A percentile compares a stretch with the other conserved stretches of the same genome.
phyloP scores from a whole-genome alignment of 30 jellyfish, hydroid and myxozoan species.

The Hydra vulgaris region DNA sequence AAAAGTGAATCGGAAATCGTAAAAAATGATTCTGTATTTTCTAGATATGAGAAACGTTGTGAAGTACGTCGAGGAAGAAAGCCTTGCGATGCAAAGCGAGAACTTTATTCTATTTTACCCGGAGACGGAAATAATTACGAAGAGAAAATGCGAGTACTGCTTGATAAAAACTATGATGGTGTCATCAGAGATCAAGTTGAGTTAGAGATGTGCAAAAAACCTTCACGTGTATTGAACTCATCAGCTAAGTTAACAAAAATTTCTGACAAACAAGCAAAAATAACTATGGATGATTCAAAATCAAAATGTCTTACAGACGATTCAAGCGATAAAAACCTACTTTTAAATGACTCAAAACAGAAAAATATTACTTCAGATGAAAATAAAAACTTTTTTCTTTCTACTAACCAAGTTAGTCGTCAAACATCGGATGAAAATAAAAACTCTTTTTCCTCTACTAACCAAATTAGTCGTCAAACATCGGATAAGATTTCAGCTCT shows the following conservation, averaged over 20 bases:
- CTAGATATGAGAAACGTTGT: constrained; percentile 12
- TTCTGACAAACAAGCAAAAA: neutral
- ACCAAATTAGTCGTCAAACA: neutral
- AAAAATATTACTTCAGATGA: neutral
- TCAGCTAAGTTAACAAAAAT: neutral
- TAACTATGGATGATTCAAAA: neutral
- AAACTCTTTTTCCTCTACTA: neutral
- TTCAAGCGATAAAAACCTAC: neutral
- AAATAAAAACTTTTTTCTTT: too few species aligned
- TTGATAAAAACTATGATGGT: constrained; percentile 11
- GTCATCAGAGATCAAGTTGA: constrained; percentile 7
- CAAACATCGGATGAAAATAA: neutral
- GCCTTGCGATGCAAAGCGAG: constrained; percentile 18
- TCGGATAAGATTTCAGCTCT: neutral
- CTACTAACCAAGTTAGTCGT: neutral
- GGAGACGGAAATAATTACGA: constrained; percentile 43
- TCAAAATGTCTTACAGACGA: neutral
- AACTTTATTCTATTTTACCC: constrained; percentile 22
- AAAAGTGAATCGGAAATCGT: neutral
- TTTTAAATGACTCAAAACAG: neutral
- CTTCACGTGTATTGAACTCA: neutral
- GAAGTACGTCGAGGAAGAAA: constrained; percentile 21
- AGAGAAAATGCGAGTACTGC: constrained; percentile 18
- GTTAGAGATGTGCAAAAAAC: neutral
- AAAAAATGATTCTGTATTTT: neutral